Percentiles rank a stretch among this genome's conserved stretches.
Conservation (phyloP, 1,140 invertebrate species). For the Paraescarpia echinospica region DNA sequence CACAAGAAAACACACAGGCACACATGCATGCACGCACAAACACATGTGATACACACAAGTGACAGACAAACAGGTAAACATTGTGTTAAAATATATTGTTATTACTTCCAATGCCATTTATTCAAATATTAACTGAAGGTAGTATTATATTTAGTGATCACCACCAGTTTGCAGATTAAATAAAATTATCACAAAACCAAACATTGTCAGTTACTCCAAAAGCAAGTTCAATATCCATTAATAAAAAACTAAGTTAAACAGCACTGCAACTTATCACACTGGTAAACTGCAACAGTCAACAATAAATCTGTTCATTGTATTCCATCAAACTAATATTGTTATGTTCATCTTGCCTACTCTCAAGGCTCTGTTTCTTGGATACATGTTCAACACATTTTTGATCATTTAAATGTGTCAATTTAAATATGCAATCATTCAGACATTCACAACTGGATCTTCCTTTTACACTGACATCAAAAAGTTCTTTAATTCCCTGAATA, state of each 20-base stretch:
- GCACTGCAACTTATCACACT: no score
- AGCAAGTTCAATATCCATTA: no score
- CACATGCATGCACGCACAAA: no score
- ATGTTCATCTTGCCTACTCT: no score
- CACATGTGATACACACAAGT: no score
- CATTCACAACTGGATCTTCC: background rate
- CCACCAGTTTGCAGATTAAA: no score
- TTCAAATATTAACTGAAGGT: background rate
- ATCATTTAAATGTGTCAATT: no score
- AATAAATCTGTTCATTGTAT: background rate
- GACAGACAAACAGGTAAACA: background rate
- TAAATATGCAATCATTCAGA: background rate
- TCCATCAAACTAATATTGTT: no score
- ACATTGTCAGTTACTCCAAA: no score
- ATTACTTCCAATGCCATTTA: background rate
- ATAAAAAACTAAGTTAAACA: no score
- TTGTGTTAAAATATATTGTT: background rate
- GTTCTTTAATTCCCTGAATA: background rate
- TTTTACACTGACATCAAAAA: background rate
- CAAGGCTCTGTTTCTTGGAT: background rate
- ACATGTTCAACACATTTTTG: background rate
- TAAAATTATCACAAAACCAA: background rate
- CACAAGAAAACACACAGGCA: no score
- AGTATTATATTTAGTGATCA: no score
- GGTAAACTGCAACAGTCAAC: background rate